These are phyloP conservation scores for Xiphophorus maculatus DNA, from an alignment of 2,113 vertebrate genomes.

Conservation along the genomic window DNA sequence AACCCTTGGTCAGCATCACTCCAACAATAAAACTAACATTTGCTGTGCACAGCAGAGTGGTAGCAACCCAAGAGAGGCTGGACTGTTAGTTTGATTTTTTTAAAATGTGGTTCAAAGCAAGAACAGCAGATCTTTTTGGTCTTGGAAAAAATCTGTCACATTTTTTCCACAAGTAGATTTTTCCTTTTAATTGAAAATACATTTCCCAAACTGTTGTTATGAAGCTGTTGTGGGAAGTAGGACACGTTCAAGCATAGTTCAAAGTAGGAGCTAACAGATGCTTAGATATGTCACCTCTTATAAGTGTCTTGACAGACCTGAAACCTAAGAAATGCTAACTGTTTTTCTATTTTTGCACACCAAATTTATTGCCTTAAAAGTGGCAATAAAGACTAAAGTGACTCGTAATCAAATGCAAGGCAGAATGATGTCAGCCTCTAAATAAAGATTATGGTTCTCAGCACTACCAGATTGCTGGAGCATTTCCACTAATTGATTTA, in stretches of 20 bases:
- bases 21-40: background rate
- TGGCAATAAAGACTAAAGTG: background rate
- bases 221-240: background rate
- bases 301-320: background rate
- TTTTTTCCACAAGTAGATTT: background rate
- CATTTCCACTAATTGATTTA: background rate
- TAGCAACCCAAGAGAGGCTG: background rate
- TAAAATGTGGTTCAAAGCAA: background rate
- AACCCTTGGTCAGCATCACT: background rate
- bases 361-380: background rate
- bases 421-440: background rate
- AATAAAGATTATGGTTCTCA: background rate
- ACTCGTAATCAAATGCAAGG: background rate
- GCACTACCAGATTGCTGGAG: background rate
- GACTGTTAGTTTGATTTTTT: background rate
- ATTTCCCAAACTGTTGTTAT: background rate
- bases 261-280: background rate
- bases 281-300: background rate
- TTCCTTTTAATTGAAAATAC: background rate
- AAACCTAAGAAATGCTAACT: background rate
- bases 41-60: constrained; percentile 3
- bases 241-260: background rate
- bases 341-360: background rate
- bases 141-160: background rate
- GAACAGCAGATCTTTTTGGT: background rate